These are phyloP conservation scores for Aethes cnicana DNA, from an alignment of 2,888 invertebrate genomes.

Conservation along the genomic window DNA sequence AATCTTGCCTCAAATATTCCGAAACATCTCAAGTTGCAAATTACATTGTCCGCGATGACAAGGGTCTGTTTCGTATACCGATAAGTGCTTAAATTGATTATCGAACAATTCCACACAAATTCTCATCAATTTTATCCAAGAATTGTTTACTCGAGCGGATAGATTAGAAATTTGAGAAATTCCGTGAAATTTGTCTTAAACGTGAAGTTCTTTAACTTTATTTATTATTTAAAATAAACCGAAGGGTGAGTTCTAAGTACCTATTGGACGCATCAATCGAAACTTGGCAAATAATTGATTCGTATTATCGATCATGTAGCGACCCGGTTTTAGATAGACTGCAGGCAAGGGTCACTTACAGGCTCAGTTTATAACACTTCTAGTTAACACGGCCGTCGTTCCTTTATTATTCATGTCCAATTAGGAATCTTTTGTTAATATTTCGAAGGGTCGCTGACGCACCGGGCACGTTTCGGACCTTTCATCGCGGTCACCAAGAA, in stretches of 20 bases:
- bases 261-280: too few relatives aligned
- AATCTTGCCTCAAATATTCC: neutral
- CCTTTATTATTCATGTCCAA: slow-evolving; percentile 25
- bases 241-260: neutral
- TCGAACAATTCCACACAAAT: neutral
- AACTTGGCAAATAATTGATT: neutral
- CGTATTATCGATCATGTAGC: neutral
- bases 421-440: slow-evolving; percentile 18
- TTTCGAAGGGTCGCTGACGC: slow-evolving; percentile 14
- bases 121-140: neutral
- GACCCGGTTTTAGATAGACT: neutral
- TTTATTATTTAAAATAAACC: neutral
- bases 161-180: neutral
- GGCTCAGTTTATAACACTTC: neutral
- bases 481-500: neutral
- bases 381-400: neutral
- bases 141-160: neutral
- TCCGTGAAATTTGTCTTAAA: neutral
- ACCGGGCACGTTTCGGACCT: slow-evolving; percentile 10
- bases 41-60: neutral
- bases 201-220: neutral
- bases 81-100: neutral
- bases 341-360: too few relatives aligned
- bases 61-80: neutral
- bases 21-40: neutral